Percentiles rank a stretch among this genome's conserved stretches.
Evolutionary conservation across 2,888 invertebrate species (phyloP).

Genomic region (Cantharis lateralis): DNA sequence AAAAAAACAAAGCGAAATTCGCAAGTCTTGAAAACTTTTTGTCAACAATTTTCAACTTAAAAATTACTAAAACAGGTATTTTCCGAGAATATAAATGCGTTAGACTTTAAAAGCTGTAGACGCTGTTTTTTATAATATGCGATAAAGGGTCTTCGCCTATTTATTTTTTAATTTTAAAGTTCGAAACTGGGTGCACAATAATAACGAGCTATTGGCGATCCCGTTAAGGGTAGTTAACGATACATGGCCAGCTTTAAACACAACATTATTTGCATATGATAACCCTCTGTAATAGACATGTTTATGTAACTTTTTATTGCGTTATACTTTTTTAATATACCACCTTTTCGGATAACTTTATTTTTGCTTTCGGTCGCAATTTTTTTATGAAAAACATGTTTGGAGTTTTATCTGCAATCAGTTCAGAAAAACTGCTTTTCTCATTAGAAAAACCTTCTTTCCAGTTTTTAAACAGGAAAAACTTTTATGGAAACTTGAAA

Average conservation of each 20-base stretch:
- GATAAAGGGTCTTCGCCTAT: neutral
- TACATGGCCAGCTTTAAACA: neutral
- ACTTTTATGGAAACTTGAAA: neutral
- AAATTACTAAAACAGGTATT: neutral
- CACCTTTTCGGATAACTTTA: neutral
- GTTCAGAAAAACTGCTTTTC: neutral
- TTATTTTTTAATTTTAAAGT: neutral
- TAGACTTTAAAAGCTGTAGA: neutral
- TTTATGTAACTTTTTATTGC: neutral
- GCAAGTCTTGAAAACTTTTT: neutral
- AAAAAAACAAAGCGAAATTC: neutral
- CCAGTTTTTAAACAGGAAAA: neutral
- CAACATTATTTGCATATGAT: neutral
- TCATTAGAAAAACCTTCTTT: neutral
- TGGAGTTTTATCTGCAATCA: neutral
- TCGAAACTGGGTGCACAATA: neutral
- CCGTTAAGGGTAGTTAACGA: neutral
- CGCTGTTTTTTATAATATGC: neutral
- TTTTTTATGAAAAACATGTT: neutral
- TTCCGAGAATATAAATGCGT: neutral
- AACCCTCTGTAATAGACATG: neutral
- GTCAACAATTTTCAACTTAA: neutral
- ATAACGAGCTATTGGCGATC: neutral
- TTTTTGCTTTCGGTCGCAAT: neutral
- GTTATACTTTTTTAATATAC: too few relatives aligned